Conservation (phyloP, 1,140 invertebrate genomes). For the Tetramorium parvispinum region DNA sequence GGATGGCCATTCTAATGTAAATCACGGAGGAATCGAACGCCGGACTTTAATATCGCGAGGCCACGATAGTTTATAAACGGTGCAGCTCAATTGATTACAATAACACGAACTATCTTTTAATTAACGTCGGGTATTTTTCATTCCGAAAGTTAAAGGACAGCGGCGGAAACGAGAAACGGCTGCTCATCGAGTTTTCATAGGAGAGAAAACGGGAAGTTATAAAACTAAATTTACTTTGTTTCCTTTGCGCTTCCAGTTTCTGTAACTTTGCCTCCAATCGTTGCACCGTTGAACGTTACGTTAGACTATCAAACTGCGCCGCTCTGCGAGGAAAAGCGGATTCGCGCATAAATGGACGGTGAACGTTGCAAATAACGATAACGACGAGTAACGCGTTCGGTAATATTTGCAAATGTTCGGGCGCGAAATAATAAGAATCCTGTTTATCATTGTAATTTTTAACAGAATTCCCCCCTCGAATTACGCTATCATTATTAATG, state of each 20-base stretch:
- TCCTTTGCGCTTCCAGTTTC: constrained; percentile 1
- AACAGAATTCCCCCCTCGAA: background rate
- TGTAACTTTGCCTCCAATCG: constrained; percentile 9
- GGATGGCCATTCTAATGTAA: background rate
- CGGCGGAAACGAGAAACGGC: background rate
- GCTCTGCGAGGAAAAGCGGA: background rate
- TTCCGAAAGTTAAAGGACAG: background rate
- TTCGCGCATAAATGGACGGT: background rate
- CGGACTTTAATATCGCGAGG: background rate
- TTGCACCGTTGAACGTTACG: background rate
- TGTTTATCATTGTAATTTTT: background rate
- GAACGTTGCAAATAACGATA: background rate
- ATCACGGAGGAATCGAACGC: background rate
- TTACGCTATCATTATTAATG: background rate
- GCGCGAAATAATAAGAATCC: background rate
- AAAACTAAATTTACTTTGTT: constrained; percentile 1
- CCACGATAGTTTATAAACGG: background rate
- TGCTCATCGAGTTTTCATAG: background rate
- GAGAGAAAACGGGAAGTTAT: background rate
- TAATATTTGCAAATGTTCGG: background rate
- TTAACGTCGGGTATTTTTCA: background rate
- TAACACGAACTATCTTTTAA: background rate
- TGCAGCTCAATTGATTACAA: background rate
- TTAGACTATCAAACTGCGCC: background rate
- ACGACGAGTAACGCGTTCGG: background rate